phyloP scores from a whole-genome alignment of 2,888 invertebrate genomes.

The Iselma pallidipennis region DNA sequence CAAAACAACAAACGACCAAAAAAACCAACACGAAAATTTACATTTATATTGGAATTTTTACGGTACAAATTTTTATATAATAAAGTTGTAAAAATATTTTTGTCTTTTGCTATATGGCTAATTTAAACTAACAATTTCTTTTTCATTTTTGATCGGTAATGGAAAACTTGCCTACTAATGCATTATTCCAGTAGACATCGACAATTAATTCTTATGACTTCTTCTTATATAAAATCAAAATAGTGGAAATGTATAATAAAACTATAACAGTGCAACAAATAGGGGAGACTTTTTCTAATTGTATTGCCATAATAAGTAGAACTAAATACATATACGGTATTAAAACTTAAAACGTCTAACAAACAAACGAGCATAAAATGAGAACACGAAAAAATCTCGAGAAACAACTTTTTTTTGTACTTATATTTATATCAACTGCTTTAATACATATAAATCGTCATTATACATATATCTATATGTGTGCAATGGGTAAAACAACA shows the following conservation, averaged over 20 bases:
- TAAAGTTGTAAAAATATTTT: conserved; percentile 23
- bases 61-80: conserved; percentile 13
- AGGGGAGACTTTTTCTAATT: conserved; percentile 29
- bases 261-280: conserved; percentile 37
- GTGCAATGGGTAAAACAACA: conserved; percentile 43
- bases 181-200: conserved; percentile 11
- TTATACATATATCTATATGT: conserved; percentile 35
- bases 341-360: conserved; percentile 15
- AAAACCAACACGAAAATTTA: conserved; percentile 10
- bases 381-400: conserved; percentile 44
- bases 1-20: background rate
- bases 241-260: conserved; percentile 38
- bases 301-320: conserved; percentile 40
- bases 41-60: conserved; percentile 23
- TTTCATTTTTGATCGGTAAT: background rate
- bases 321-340: conserved; percentile 24
- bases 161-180: background rate
- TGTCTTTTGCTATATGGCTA: background rate
- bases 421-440: conserved; percentile 7
- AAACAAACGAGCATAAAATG: conserved; percentile 38
- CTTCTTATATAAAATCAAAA: conserved; percentile 37
- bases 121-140: background rate
- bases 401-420: conserved; percentile 40
- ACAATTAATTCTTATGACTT: conserved; percentile 37
- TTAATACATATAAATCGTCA: conserved; percentile 51